These are phyloP conservation scores for Parascotia fuliginaria DNA, from an alignment of 2,888 invertebrate genomes.

Conservation along the genomic window DNA sequence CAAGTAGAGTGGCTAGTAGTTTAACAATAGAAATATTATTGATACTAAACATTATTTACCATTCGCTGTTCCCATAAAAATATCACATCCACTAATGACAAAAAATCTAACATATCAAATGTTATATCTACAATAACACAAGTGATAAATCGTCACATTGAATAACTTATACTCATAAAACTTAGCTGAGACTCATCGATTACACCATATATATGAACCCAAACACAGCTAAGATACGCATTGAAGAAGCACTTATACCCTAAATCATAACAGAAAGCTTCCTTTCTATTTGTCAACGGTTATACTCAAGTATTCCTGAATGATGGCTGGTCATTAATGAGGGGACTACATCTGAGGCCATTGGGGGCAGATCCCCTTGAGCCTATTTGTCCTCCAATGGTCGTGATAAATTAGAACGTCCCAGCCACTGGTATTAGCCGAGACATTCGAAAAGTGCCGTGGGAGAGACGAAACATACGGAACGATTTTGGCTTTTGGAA, in stretches of 20 bases:
- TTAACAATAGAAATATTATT: too few species aligned
- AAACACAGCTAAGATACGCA: slow-evolving; percentile 25
- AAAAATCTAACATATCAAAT: neutral
- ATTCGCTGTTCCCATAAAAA: too few species aligned
- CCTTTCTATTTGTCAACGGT: slow-evolving; percentile 79
- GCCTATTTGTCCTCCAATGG: slow-evolving; percentile 70
- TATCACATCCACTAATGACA: too few species aligned
- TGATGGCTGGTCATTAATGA: slow-evolving; percentile 73
- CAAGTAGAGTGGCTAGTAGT: too few species aligned
- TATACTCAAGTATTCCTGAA: slow-evolving; percentile 65
- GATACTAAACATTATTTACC: too few species aligned
- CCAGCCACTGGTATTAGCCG: slow-evolving; percentile 58
- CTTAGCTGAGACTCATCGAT: slow-evolving; percentile 23
- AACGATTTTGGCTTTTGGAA: neutral
- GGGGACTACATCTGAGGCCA: slow-evolving; percentile 65
- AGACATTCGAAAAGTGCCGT: slow-evolving; percentile 43
- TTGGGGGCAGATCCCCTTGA: slow-evolving; percentile 68
- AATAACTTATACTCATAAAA: neutral
- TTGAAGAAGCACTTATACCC: slow-evolving; percentile 46
- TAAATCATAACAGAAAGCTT: slow-evolving; percentile 71
- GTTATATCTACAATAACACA: neutral
- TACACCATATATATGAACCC: slow-evolving; percentile 12
- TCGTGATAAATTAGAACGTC: slow-evolving; percentile 71
- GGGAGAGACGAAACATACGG: slow-evolving; percentile 22
- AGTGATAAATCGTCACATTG: neutral